These are phyloP conservation scores for Acanthurus leucopareius DNA, from an alignment of 2,797 vertebrate species.

Conservation along the genomic window DNA sequence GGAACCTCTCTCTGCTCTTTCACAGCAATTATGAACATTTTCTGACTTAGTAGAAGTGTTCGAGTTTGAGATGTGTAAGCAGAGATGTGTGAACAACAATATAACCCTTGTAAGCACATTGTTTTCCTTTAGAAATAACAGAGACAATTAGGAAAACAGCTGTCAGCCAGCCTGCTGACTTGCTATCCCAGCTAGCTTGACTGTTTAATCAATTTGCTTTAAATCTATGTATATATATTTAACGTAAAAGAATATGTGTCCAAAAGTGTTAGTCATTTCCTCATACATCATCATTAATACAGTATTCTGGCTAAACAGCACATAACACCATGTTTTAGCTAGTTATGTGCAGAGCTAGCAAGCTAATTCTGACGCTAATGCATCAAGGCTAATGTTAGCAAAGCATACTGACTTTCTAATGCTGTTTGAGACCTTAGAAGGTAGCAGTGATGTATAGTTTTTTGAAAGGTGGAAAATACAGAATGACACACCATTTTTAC, in stretches of 20 bases:
- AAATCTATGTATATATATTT: not conserved
- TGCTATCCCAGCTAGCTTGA: not conserved
- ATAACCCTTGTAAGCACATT: not conserved
- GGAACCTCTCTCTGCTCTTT: not conserved
- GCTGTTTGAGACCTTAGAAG: too few species aligned
- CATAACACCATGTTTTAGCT: not conserved
- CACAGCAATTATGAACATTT: not conserved
- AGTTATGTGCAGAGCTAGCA: not conserved
- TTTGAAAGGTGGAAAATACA: not conserved
- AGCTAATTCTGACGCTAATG: not conserved
- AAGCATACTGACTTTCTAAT: too few species aligned
- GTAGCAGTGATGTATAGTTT: too few species aligned
- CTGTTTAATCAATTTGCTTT: not conserved
- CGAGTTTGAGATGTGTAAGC: not conserved
- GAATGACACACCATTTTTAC: not conserved
- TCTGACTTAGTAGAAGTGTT: not conserved
- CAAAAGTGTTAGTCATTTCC: not conserved
- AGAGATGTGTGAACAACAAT: not conserved
- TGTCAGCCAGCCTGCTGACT: not conserved
- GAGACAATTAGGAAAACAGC: not conserved
- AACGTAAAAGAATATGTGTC: too few species aligned
- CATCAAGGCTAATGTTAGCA: not conserved
- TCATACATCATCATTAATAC: not conserved
- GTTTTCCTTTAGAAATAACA: not conserved
- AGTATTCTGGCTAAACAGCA: not conserved